Evolutionary conservation across 2,113 vertebrate genomes (phyloP), one percentile per base, ranked within the genome.

Genomic region (Microcebus murinus): DNA sequence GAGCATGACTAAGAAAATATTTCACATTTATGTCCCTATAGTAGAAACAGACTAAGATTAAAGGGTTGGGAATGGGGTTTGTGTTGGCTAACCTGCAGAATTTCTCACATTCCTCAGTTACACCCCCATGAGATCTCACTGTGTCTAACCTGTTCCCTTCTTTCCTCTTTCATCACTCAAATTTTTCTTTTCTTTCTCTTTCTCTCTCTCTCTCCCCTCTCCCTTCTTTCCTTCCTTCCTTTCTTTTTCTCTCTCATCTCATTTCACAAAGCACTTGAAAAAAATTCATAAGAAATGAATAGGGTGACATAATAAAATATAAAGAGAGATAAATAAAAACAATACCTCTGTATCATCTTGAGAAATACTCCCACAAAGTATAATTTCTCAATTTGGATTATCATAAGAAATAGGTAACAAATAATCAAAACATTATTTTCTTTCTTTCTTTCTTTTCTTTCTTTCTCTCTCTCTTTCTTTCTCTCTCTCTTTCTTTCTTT

Each of bases 251-350:
- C 20, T 81, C 2, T n/a, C 2, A 9, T 11, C 25, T 45, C 59
- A 55, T 89, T 95, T 91, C 34, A 83, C 27, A 61, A 85, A 93
- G 0, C 25, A 70, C 57, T 55, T 82, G 42, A 92, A 92, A 96
- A 96, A 0, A 45, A 48, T 55, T 71, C 15, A 25, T 25, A 11
- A 3, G 15, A 76, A 87, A 63, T 17, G 76, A 15, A 39, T 52
- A 27, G 74, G 1, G 8, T 36, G 76, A 13, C 8, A 65, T 17
- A 91, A 71, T 71, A 45, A 79, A 92, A 65, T 42, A 39, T 42
- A 83, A 70, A 84, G 52, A 76, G 3, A 71, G n/a, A 45, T 17
- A 67, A 77, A 79, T 67, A 34, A 70, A 79, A 21, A 61, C 10
- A 79, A 39, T 34, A 59, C 31, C 21, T 52, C 12, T 90, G 4